Conservation (phyloP, 2,888 invertebrate species). For the Temnothorax ravouxi region DNA sequence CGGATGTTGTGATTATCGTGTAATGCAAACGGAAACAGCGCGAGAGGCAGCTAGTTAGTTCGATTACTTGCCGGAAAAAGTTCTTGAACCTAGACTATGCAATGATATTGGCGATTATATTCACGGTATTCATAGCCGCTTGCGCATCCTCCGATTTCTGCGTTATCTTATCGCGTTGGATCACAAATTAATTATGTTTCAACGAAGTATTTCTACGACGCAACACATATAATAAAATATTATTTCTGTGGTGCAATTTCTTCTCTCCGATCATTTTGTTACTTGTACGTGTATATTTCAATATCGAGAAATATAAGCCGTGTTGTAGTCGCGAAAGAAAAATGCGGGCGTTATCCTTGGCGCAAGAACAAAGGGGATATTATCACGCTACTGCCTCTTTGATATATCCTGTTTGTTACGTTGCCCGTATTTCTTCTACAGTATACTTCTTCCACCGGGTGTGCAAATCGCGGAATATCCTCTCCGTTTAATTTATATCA, state of each 20-base stretch:
- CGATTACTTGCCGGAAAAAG: conserved; percentile 10
- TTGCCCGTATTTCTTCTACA: conserved; percentile 32
- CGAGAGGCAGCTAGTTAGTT: conserved; percentile 20
- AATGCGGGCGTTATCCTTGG: conserved; percentile 51
- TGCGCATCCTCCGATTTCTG: not conserved
- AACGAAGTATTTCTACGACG: not conserved
- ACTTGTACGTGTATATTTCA: conserved; percentile 7
- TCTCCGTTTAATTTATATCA: not conserved
- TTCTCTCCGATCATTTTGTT: not conserved
- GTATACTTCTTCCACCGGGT: conserved; percentile 13
- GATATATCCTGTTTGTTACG: conserved; percentile 41
- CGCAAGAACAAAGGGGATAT: conserved; percentile 42
- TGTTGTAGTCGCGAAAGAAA: conserved; percentile 27
- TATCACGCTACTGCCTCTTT: conserved; percentile 36
- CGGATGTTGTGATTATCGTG: conserved; percentile 62
- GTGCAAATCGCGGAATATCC: not conserved
- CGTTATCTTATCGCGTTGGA: not conserved
- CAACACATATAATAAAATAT: not conserved
- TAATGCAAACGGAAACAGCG: conserved; percentile 44
- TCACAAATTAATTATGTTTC: conserved; percentile 14
- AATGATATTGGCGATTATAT: conserved; percentile 8
- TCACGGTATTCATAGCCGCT: not conserved
- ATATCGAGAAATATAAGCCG: conserved; percentile 38
- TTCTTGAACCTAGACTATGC: not conserved
- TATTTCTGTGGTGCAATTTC: not conserved